Evolutionary conservation across 2,797 vertebrate genomes (phyloP).

Genomic region (Erpetoichthys calabaricus): DNA sequence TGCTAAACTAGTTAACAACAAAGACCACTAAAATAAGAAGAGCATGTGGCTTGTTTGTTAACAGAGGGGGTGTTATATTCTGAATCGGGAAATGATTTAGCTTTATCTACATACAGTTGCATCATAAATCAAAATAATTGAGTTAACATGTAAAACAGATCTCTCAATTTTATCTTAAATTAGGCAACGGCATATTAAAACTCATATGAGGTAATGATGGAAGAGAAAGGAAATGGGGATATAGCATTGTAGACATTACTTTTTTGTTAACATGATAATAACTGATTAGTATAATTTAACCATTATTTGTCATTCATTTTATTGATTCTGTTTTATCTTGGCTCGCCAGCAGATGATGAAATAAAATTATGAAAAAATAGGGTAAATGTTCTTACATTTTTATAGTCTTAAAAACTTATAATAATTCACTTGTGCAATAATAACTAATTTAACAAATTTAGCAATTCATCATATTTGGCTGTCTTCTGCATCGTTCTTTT

Average conservation of each 20-base stretch:
- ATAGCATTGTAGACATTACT: conserved; percentile 30
- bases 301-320: too few relatives aligned
- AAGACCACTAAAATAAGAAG: conserved; percentile 34
- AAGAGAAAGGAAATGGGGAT: conserved; percentile 46
- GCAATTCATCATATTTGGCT: conserved; percentile 60
- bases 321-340: too few relatives aligned
- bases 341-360: too few relatives aligned
- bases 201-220: conserved; percentile 44
- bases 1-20: conserved; percentile 62
- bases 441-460: conserved; percentile 38
- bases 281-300: too few relatives aligned
- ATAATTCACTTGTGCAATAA: conserved; percentile 6
- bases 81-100: conserved; percentile 48
- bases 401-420: conserved; percentile 5
- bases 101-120: conserved; percentile 48
- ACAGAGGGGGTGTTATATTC: conserved; percentile 35
- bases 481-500: conserved; percentile 60
- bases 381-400: conserved; percentile 1
- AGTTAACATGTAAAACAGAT: conserved; percentile 63
- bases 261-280: too few relatives aligned
- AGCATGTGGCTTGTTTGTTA: conserved; percentile 38
- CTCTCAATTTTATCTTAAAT: conserved; percentile 60
- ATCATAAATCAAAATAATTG: conserved; percentile 82
- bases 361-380: not conserved
- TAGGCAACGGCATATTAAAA: conserved; percentile 58